Base-by-base conservation (phyloP, 2,113 vertebrate genomes). In the Elephas maximus region DNA sequence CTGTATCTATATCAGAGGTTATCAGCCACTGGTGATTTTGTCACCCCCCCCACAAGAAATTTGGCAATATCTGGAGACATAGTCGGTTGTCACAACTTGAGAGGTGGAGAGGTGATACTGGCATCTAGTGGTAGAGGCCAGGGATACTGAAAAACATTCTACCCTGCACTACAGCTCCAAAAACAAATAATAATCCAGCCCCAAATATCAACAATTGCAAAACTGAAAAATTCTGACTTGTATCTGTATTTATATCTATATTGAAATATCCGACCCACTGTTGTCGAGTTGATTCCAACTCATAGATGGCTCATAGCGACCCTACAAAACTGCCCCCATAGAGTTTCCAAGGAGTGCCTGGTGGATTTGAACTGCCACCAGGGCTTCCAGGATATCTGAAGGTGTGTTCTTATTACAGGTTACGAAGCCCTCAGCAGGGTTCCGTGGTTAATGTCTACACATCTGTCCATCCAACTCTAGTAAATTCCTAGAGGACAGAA, bases 11-110 rank as follows among this genome's bases (percentile, higher is more conserved):
- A 2, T 8, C n/a, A 69, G 62, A 21, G 37, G 26, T 24, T 8
- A 8, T 7, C 10, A 21, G 3, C 37, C 33, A 28, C 0, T 5
- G 4, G 30, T 6, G 24, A 37, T 15, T 23, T 17, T 33, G n/a
- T 8, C 2, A 2, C n/a, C 30, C 65, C 1, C 41, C 21, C 9
- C 2, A 0, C 6, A 12, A 10, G 45, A n/a, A 51, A 30, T 1
- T 45, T 63, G 57, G 1, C n/a, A 28, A 11, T 6, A 18, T 15
- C 30, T 28, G 26, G 48, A 74, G n/a, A n/a, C n/a, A 41, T 28
- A 24, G 60, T 41, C 9, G 17, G 2, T 63, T n/a, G 37, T 65
- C 33, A 41, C 4, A 51, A 45, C 12, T 28, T 73, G 8, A 26
- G 0, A 5, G 24, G 14, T 24, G 3, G 57, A 30, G 77, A 44